Conservation (phyloP, 2,888 invertebrate genomes). For the Drosophila differens region DNA sequence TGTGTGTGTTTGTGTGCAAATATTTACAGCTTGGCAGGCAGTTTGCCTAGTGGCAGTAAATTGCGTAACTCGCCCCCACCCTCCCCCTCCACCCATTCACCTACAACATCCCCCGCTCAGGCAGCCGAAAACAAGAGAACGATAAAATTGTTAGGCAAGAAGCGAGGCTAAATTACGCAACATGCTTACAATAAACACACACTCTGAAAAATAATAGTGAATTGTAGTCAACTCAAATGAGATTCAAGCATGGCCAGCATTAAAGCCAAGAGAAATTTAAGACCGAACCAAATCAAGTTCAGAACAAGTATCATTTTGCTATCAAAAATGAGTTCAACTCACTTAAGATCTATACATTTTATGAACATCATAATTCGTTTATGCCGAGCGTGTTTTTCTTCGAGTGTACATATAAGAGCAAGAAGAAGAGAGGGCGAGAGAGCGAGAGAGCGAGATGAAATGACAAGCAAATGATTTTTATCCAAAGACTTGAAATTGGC, state of each 20-base stretch:
- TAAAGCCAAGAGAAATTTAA: not conserved
- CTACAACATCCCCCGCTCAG: not conserved
- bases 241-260: not conserved
- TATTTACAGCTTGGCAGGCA: slow-evolving; percentile 54
- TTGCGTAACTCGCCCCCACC: slow-evolving; percentile 39
- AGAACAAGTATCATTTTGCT: not conserved
- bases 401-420: not conserved
- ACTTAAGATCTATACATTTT: not conserved
- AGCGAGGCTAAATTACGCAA: slow-evolving; percentile 70
- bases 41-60: slow-evolving; percentile 55
- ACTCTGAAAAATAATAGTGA: slow-evolving; percentile 6
- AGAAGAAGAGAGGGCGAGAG: not conserved
- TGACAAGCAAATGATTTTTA: slow-evolving; percentile 57
- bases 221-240: not conserved
- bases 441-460: slow-evolving; percentile 9
- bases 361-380: not conserved
- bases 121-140: slow-evolving; percentile 34
- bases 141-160: slow-evolving; percentile 77
- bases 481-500: slow-evolving; percentile 39
- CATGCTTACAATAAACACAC: slow-evolving; percentile 44
- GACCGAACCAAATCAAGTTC: not conserved
- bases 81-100: not conserved
- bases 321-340: not conserved
- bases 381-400: not conserved
- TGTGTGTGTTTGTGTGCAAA: slow-evolving; percentile 43